phyloP scores from a whole-genome alignment of 2,888 invertebrate genomes.

The Megaustenia siamemsis region DNA sequence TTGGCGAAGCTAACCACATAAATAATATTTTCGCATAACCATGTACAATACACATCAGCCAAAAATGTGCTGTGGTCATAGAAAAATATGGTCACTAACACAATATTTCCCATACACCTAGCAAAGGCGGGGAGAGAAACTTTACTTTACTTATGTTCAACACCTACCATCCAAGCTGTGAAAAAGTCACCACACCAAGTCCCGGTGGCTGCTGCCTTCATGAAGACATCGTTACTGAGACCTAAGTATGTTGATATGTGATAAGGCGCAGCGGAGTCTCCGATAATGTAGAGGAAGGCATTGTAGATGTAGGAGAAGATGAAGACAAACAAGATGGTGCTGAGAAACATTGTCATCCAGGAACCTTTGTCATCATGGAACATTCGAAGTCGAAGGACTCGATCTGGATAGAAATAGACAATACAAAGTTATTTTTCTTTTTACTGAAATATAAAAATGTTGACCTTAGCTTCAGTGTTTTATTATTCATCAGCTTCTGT shows the following conservation, averaged over 20 bases:
- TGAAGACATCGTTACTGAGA: constrained; percentile 80
- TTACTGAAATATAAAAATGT: no score
- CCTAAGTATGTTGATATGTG: constrained; percentile 81
- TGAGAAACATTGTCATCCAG: constrained; percentile 82
- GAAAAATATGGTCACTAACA: no score
- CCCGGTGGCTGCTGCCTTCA: constrained; percentile 82
- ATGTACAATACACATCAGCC: no score
- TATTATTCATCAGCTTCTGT: no score
- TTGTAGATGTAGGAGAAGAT: constrained; percentile 82
- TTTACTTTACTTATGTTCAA: no score
- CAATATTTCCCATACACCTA: no score
- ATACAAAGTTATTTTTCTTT: background rate
- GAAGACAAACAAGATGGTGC: constrained; percentile 81
- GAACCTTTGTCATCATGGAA: constrained; percentile 82
- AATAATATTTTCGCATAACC: no score
- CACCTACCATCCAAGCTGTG: constrained; percentile 81
- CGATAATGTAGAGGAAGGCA: constrained; percentile 78
- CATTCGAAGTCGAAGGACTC: constrained; percentile 81
- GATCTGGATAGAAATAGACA: constrained; percentile 67
- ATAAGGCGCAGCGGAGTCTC: constrained; percentile 78
- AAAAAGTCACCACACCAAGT: constrained; percentile 83
- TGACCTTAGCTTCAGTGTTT: no score
- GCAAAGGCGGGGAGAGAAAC: no score
- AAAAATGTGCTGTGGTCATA: no score
- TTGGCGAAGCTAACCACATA: no score